phyloP scores from a whole-genome alignment of 23 tunicate species.

The Oikopleura vanhoeffeni region DNA sequence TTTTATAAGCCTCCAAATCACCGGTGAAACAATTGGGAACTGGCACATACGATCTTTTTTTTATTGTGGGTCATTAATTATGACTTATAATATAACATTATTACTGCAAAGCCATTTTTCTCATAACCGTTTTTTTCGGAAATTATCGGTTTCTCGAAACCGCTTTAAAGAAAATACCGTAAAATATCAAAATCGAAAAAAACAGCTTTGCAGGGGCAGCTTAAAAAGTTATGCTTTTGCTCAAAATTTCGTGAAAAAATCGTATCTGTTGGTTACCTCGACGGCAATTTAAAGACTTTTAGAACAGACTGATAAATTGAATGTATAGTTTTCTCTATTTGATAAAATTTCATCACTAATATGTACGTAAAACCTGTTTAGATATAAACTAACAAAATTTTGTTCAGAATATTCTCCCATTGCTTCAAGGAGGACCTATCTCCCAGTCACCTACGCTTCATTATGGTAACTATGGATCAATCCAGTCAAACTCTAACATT shows the following conservation, averaged over 20 bases:
- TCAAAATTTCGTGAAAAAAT: no score
- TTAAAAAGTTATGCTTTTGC: no score
- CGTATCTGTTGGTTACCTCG: no score
- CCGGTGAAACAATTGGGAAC: background rate
- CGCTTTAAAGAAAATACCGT: background rate
- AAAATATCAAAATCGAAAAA: background rate
- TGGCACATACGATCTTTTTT: background rate
- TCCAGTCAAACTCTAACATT: background rate
- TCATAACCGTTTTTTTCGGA: background rate
- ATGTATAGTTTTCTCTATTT: background rate
- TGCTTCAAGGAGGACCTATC: background rate
- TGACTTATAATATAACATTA: no score
- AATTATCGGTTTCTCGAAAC: background rate
- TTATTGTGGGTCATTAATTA: background rate
- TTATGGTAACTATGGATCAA: background rate
- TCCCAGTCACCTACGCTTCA: background rate
- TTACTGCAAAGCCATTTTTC: background rate
- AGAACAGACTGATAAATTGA: background rate
- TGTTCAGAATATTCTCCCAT: background rate
- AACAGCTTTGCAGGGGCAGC: no score
- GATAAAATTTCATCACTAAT: background rate
- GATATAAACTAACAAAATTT: background rate
- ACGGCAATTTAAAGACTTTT: no score
- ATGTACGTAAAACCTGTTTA: background rate
- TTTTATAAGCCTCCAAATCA: no score